These are phyloP conservation scores for Oryzias curvinotus DNA, from an alignment of 2,113 vertebrate species.

Conservation along the genomic window DNA sequence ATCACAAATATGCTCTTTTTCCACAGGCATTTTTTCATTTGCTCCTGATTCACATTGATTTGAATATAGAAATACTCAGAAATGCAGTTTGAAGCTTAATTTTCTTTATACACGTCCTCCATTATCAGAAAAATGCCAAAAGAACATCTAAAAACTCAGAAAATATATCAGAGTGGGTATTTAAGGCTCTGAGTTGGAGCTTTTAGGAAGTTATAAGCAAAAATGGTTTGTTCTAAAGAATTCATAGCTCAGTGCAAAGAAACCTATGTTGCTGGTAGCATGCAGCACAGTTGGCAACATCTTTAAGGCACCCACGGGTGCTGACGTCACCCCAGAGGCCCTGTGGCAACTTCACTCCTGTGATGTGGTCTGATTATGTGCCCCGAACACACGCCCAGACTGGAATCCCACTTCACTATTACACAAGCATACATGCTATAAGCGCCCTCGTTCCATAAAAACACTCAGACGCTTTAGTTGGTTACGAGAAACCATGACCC, in stretches of 20 bases:
- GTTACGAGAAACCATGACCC: conserved; percentile 18
- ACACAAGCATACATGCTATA: conserved; percentile 8
- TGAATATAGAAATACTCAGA: no score
- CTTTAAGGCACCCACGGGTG: conserved; percentile 50
- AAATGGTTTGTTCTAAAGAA: conserved; percentile 4
- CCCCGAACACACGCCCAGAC: conserved; percentile 49
- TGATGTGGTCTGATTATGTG: conserved; percentile 64
- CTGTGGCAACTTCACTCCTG: conserved; percentile 56
- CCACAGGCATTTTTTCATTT: no score
- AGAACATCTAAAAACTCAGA: not conserved
- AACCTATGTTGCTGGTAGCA: conserved; percentile 15
- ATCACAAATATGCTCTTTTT: no score
- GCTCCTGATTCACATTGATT: no score
- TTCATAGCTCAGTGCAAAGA: conserved; percentile 20
- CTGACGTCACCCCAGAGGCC: conserved; percentile 66
- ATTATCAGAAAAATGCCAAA: no score
- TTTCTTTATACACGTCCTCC: no score
- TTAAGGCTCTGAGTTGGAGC: not conserved
- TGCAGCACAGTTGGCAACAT: conserved; percentile 48
- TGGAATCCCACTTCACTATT: conserved; percentile 42
- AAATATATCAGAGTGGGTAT: not conserved
- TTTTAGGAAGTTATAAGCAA: not conserved
- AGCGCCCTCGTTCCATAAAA: not conserved
- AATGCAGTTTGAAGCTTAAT: no score
- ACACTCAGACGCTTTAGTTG: not conserved